Evolutionary conservation across 2,888 invertebrate species (phyloP).

Genomic region (Bursaphelenchus okinawaensis): DNA sequence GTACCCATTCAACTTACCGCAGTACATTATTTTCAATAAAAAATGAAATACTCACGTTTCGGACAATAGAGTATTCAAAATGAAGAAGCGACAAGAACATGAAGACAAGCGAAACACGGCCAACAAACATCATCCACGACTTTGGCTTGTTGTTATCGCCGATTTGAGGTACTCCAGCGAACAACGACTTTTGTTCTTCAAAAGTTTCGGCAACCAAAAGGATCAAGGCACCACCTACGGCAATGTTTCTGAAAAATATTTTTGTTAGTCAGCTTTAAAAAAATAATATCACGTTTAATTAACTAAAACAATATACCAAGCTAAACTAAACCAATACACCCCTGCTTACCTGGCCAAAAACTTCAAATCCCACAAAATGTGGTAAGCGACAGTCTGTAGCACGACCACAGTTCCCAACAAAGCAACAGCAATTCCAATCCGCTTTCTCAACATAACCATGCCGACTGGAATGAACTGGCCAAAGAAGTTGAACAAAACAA

Average conservation of each 20-base stretch:
- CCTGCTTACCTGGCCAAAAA: conserved; percentile 71
- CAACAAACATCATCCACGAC: conserved; percentile 89
- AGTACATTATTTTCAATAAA: not conserved
- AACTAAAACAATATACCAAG: not conserved
- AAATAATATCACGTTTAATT: not conserved
- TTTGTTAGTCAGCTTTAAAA: no score
- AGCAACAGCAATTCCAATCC: conserved; percentile 74
- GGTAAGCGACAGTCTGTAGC: conserved; percentile 70
- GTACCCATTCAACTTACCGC: not conserved
- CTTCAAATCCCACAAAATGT: conserved; percentile 95
- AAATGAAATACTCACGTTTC: conserved; percentile 53
- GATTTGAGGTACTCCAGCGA: conserved; percentile 73
- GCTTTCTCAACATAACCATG: conserved; percentile 83
- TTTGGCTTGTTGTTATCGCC: conserved; percentile 86
- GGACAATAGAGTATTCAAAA: conserved; percentile 82
- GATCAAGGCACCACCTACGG: conserved; percentile 90
- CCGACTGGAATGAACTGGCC: conserved; percentile 93
- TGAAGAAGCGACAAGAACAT: conserved; percentile 96
- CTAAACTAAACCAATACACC: not conserved
- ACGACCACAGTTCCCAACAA: conserved; percentile 89
- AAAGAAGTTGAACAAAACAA: conserved; percentile 87
- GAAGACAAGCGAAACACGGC: conserved; percentile 87
- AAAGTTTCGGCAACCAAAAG: conserved; percentile 81
- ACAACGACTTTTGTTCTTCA: conserved; percentile 66
- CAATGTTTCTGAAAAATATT: conserved; percentile 78